Conservation (phyloP, 2,797 vertebrate species). For the Rhinichthys osculus region DNA sequence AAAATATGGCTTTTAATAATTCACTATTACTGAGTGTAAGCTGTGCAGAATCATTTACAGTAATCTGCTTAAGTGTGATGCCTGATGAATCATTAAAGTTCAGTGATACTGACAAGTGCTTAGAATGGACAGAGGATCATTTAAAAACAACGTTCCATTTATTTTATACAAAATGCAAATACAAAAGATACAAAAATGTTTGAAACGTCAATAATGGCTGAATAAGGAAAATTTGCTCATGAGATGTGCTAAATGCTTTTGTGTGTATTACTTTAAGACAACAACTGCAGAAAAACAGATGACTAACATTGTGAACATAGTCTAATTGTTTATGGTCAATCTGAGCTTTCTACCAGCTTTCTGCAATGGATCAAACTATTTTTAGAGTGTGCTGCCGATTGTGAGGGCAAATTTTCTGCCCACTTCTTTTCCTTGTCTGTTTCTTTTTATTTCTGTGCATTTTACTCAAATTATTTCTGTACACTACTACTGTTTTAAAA, state of each 20-base stretch:
- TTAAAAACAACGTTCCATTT: conserved; percentile 49
- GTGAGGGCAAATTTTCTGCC: background rate
- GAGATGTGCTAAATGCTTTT: background rate
- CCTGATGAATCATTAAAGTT: conserved; percentile 52
- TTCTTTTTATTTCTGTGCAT: background rate
- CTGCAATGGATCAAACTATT: background rate
- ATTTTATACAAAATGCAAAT: conserved; percentile 53
- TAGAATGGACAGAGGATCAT: conserved; percentile 37
- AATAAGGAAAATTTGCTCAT: conserved; percentile 21
- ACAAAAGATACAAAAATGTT: conserved; percentile 46
- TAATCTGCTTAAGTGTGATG: conserved; percentile 58
- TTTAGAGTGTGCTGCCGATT: background rate
- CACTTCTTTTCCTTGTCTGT: background rate
- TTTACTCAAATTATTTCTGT: background rate
- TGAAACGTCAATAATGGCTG: conserved; percentile 21
- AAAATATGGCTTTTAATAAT: conserved; percentile 57
- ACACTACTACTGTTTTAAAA: background rate
- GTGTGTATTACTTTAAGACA: background rate
- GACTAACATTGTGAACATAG: background rate
- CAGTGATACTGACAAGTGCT: conserved; percentile 52
- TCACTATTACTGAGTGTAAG: conserved; percentile 47
- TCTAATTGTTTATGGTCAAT: background rate
- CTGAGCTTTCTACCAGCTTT: background rate
- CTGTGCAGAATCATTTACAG: conserved; percentile 50
- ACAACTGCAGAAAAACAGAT: conserved; percentile 19